Percentiles rank a stretch among this genome's conserved stretches.
Conservation (phyloP, 2,797 vertebrate species). For the Mus minutoides region DNA sequence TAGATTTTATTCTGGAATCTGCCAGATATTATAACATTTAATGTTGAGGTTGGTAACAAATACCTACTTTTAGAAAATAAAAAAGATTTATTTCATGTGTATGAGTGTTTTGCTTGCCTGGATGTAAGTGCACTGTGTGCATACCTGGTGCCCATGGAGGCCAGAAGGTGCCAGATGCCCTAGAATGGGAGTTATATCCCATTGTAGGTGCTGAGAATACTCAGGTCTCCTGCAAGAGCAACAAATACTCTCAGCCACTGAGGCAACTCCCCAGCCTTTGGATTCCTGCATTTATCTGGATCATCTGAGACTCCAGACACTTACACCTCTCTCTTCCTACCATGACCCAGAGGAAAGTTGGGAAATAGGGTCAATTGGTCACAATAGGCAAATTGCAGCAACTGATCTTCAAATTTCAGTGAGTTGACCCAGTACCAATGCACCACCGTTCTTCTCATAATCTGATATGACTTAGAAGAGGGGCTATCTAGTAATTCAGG, state of each 20-base stretch:
- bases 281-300: background rate
- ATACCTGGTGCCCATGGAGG: background rate
- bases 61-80: background rate
- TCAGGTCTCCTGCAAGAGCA: background rate
- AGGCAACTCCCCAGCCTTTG: background rate
- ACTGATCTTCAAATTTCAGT: slow-evolving; percentile 29
- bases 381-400: slow-evolving; percentile 25
- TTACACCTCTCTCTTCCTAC: background rate
- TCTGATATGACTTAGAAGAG: background rate
- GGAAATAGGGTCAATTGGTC: background rate
- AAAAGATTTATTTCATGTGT: background rate
- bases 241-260: background rate
- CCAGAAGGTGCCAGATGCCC: background rate
- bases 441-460: background rate
- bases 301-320: slow-evolving; percentile 20
- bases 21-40: background rate
- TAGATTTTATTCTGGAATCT: slow-evolving; percentile 44
- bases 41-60: background rate
- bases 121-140: background rate
- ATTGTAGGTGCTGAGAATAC: background rate
- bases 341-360: slow-evolving; percentile 10
- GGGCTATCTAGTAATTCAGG: background rate
- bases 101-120: background rate
- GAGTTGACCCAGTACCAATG: background rate
- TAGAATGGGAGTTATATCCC: background rate